phyloP scores from a whole-genome alignment of 2,113 vertebrate genomes.

The Equus quagga region DNA sequence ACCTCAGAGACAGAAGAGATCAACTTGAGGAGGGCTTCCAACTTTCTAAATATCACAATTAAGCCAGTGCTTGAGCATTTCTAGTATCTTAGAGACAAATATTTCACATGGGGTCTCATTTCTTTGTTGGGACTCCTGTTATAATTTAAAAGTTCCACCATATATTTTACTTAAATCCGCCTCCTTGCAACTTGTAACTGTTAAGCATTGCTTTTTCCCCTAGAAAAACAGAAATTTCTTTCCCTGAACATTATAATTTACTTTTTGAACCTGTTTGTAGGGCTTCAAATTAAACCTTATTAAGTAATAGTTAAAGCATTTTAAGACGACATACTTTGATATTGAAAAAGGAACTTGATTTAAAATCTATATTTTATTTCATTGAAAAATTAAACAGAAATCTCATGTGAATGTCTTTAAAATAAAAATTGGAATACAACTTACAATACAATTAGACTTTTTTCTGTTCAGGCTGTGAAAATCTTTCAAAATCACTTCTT shows the following conservation, averaged over 20 bases:
- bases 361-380: not conserved
- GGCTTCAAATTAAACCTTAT: not conserved
- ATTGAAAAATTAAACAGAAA: slow-evolving; percentile 26
- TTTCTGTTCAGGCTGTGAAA: not conserved
- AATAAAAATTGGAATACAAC: not conserved
- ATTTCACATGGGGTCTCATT: not conserved
- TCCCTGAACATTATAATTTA: not conserved
- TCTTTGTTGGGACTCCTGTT: not conserved
- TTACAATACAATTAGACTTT: not conserved
- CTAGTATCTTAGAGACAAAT: not conserved
- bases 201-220: not conserved
- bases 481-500: not conserved
- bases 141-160: not conserved
- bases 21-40: not conserved
- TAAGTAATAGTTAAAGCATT: not conserved
- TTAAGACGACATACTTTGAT: not conserved
- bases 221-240: not conserved
- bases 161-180: not conserved
- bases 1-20: not conserved
- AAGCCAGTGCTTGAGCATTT: not conserved
- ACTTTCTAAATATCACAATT: not conserved
- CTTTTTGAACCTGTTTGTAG: not conserved
- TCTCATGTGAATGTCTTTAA: not conserved
- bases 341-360: not conserved
- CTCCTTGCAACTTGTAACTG: not conserved